Conservation (phyloP, 2,113 vertebrate species). For the Arizona elegans region DNA sequence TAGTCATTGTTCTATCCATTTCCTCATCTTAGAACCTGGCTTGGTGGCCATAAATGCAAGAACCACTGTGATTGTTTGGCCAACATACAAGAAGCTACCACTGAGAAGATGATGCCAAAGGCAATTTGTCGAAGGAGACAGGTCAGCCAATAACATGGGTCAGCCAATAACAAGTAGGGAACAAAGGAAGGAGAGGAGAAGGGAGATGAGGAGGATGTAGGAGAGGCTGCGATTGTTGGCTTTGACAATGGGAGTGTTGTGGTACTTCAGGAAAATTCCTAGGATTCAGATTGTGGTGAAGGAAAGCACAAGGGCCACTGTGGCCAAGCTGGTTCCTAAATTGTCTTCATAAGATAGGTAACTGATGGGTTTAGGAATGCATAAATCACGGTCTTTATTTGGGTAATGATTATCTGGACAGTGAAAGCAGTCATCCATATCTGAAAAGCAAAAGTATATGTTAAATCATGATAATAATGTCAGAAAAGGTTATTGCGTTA, state of each 20-base stretch:
- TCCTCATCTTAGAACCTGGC: too few relatives aligned
- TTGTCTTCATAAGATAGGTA: background rate
- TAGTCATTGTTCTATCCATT: too few relatives aligned
- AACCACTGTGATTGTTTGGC: too few relatives aligned
- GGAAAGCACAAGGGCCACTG: background rate
- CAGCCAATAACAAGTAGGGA: background rate
- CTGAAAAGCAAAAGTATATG: too few relatives aligned
- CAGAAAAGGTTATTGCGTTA: too few relatives aligned
- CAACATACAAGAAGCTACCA: too few relatives aligned
- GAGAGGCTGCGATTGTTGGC: background rate
- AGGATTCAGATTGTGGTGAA: background rate
- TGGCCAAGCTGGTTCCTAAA: background rate
- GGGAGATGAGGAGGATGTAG: background rate
- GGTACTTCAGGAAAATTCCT: background rate
- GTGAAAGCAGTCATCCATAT: too few relatives aligned
- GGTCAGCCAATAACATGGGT: too few relatives aligned
- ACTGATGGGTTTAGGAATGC: background rate
- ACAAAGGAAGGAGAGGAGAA: background rate
- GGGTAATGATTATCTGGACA: background rate
- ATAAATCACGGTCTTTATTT: background rate
- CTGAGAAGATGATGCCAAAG: too few relatives aligned
- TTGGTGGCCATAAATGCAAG: too few relatives aligned
- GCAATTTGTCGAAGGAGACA: too few relatives aligned
- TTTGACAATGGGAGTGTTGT: background rate
- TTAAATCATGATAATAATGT: too few relatives aligned